Conservation (phyloP, 2,113 vertebrate genomes). For the Platycercus adscitus region DNA sequence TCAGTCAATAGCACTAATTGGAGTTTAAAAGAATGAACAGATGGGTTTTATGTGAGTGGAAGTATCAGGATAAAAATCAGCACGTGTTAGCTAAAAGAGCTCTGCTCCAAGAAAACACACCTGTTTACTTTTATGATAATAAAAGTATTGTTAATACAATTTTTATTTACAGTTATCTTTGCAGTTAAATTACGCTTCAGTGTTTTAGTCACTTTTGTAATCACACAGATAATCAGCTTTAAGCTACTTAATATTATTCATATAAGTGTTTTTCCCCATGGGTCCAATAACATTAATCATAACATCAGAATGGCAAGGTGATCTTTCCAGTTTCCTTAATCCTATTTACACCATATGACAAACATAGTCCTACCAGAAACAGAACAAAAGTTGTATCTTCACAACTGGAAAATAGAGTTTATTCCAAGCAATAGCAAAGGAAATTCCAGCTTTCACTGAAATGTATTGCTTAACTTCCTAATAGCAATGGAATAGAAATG, state of each 20-base stretch:
- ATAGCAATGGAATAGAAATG: background rate
- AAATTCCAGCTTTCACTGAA: background rate
- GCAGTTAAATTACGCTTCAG: conserved; percentile 16
- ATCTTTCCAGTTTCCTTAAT: conserved; percentile 49
- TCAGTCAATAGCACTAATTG: conserved; percentile 75
- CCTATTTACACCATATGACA: conserved; percentile 6
- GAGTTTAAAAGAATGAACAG: conserved; percentile 77
- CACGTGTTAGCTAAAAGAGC: conserved; percentile 49
- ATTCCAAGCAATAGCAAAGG: background rate
- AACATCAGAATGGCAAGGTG: conserved; percentile 41
- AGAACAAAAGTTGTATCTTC: background rate
- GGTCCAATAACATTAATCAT: conserved; percentile 32
- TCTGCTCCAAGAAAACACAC: conserved; percentile 70
- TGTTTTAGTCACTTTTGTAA: conserved; percentile 31
- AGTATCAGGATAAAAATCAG: conserved; percentile 62
- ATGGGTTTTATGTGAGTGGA: conserved; percentile 77
- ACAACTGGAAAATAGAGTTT: background rate
- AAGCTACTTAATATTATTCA: conserved; percentile 9
- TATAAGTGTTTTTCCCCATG: background rate
- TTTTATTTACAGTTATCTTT: conserved; percentile 56
- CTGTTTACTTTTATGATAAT: conserved; percentile 71
- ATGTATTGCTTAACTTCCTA: background rate
- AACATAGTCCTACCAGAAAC: background rate
- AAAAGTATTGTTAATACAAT: conserved; percentile 51
- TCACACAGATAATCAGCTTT: conserved; percentile 46